A percentile compares a stretch with the other conserved stretches of the same genome.
Evolutionary conservation across 2,888 invertebrate species (phyloP).

Genomic region (Spialia ferax): DNA sequence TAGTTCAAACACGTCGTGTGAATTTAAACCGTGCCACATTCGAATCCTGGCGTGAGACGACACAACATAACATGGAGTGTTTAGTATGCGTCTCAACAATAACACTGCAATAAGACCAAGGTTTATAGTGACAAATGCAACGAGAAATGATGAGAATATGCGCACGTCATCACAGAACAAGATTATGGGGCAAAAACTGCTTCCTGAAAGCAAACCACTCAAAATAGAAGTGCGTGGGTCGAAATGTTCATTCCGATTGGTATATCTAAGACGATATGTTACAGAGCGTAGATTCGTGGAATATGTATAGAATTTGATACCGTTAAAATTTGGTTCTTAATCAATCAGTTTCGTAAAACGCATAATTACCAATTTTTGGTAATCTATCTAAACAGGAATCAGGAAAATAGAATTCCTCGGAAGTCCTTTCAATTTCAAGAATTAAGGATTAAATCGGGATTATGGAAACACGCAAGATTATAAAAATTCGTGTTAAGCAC

Average conservation of each 20-base stretch:
- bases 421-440: too few relatives aligned
- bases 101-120: slow-evolving; percentile 20
- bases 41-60: neutral
- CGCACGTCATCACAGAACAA: slow-evolving; percentile 11
- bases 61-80: neutral
- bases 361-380: too few relatives aligned
- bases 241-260: slow-evolving; percentile 12
- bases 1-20: neutral
- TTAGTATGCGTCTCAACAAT: slow-evolving; percentile 17
- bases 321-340: neutral
- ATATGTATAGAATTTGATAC: neutral
- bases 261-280: slow-evolving; percentile 4
- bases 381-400: too few relatives aligned
- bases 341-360: neutral
- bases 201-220: slow-evolving; percentile 30
- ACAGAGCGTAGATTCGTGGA: neutral
- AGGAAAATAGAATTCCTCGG: too few relatives aligned
- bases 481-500: too few relatives aligned
- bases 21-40: neutral
- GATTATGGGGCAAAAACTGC: slow-evolving; percentile 23
- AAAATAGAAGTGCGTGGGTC: slow-evolving; percentile 32
- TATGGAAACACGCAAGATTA: too few relatives aligned
- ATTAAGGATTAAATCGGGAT: too few relatives aligned
- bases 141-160: slow-evolving; percentile 3
- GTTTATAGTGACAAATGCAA: slow-evolving; percentile 22